A percentile compares a stretch with the other conserved stretches of the same genome.
phyloP scores from a whole-genome alignment of 1,140 invertebrate genomes.

The Aphidius ervi region DNA sequence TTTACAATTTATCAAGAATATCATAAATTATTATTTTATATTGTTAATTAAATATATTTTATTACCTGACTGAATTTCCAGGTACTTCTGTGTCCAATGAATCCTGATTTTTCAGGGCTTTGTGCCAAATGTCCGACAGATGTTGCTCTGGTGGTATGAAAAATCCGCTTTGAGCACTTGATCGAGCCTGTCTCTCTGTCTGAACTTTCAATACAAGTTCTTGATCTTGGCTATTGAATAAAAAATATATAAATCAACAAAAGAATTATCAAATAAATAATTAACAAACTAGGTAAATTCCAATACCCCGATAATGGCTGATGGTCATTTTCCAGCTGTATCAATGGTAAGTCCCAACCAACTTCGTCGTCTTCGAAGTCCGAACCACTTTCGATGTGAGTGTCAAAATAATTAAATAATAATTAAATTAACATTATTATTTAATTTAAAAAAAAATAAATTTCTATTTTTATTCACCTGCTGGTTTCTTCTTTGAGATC shows the following conservation, averaged over 20 bases:
- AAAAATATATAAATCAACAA: conserved; percentile 2
- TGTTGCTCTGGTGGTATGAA: conserved; percentile 43
- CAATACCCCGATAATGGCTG: conserved; percentile 48
- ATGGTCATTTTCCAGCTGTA: conserved; percentile 55
- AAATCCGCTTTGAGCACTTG: conserved; percentile 40
- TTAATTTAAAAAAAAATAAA: no score
- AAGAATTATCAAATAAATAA: neutral
- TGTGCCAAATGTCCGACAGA: conserved; percentile 52
- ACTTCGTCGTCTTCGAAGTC: conserved; percentile 54
- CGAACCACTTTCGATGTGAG: conserved; percentile 53
- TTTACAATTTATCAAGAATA: no score
- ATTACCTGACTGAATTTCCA: conserved; percentile 40
- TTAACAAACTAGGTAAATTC: conserved; percentile 17
- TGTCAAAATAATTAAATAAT: conserved; percentile 45
- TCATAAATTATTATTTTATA: neutral
- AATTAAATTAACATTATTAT: conserved; percentile 25
- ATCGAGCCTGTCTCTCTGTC: conserved; percentile 42
- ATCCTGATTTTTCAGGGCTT: conserved; percentile 44
- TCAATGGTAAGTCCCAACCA: conserved; percentile 55
- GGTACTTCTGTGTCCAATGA: conserved; percentile 31
- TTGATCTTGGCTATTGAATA: conserved; percentile 33
- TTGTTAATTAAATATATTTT: neutral
- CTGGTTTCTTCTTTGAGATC: conserved; percentile 55
- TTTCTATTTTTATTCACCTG: conserved; percentile 45
- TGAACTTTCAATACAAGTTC: conserved; percentile 44